Percentiles rank a stretch among this genome's conserved stretches.
Evolutionary conservation across 2,888 invertebrate species (phyloP).

Genomic region (Allygus modestus): DNA sequence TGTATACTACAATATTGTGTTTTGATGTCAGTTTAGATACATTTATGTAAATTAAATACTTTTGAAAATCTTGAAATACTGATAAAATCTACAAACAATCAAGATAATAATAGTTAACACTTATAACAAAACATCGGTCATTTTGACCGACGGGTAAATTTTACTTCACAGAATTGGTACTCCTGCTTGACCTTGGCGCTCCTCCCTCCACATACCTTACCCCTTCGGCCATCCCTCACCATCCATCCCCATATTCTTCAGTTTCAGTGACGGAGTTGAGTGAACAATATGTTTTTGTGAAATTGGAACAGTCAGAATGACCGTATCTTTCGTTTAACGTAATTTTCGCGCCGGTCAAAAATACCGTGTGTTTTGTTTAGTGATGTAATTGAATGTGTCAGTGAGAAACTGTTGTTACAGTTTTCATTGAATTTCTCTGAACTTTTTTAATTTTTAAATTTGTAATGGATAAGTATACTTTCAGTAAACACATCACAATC

Average conservation of each 20-base stretch:
- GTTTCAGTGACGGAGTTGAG: conserved; percentile 44
- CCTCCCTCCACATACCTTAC: conserved; percentile 43
- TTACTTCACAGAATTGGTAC: conserved; percentile 35
- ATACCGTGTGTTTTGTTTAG: conserved; percentile 32
- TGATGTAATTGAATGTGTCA: conserved; percentile 16
- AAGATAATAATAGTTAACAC: too few species aligned
- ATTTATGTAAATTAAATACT: too few species aligned
- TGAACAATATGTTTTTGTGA: conserved; percentile 45
- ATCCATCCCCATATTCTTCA: conserved; percentile 39
- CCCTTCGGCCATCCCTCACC: conserved; percentile 21
- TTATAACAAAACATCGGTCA: conserved; percentile 52
- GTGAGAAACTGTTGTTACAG: background rate
- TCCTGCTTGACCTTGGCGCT: conserved; percentile 49
- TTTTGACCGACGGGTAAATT: conserved; percentile 42
- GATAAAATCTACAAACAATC: too few species aligned
- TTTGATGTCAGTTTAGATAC: too few species aligned
- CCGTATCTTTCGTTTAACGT: conserved; percentile 40
- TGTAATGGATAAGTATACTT: conserved; percentile 41
- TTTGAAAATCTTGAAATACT: too few species aligned
- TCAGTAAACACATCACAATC: conserved; percentile 37
- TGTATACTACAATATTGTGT: too few species aligned
- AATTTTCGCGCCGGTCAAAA: conserved; percentile 45
- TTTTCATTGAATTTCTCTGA: conserved; percentile 37
- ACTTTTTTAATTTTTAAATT: conserved; percentile 39
- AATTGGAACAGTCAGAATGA: conserved; percentile 35